A percentile compares a stretch with the other conserved stretches of the same genome.
Conservation (phyloP, 2,888 invertebrate genomes). For the Pristionchus entomophagus region DNA sequence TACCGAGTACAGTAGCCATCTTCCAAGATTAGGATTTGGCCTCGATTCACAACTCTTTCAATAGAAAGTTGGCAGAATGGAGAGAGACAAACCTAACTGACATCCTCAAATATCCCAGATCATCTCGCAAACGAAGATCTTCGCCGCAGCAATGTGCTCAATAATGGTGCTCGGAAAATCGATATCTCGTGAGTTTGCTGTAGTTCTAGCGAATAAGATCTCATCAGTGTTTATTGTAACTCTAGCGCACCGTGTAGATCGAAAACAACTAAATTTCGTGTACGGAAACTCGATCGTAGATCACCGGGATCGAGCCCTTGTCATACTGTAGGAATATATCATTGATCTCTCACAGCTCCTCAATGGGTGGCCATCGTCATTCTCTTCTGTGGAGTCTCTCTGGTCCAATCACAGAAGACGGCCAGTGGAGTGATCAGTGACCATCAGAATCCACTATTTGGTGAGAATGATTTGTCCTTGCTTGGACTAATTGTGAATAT, state of each 20-base stretch:
- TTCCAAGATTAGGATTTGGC: no score
- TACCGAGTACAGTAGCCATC: no score
- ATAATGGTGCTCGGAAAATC: constrained; percentile 78
- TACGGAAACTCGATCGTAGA: neutral
- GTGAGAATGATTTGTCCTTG: no score
- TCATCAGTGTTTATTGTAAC: no score
- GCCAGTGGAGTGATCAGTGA: constrained; percentile 16
- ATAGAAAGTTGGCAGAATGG: no score
- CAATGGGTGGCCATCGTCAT: constrained; percentile 71
- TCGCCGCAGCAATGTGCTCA: constrained; percentile 79
- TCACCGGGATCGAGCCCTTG: no score
- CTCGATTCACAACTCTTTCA: no score
- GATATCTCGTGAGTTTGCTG: constrained; percentile 73
- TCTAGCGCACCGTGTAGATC: no score
- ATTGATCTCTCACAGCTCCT: constrained; percentile 65
- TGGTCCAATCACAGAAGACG: constrained; percentile 77
- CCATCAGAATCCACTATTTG: constrained; percentile 76
- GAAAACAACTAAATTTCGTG: neutral
- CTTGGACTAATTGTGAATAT: no score
- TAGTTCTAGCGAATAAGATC: neutral
- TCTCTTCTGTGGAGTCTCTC: constrained; percentile 77
- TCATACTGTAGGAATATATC: no score
- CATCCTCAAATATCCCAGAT: constrained; percentile 75
- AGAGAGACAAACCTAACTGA: no score
- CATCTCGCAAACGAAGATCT: constrained; percentile 79